These are phyloP conservation scores for Leptosomus discolor DNA, from an alignment of 2,113 vertebrate genomes.

Conservation along the genomic window DNA sequence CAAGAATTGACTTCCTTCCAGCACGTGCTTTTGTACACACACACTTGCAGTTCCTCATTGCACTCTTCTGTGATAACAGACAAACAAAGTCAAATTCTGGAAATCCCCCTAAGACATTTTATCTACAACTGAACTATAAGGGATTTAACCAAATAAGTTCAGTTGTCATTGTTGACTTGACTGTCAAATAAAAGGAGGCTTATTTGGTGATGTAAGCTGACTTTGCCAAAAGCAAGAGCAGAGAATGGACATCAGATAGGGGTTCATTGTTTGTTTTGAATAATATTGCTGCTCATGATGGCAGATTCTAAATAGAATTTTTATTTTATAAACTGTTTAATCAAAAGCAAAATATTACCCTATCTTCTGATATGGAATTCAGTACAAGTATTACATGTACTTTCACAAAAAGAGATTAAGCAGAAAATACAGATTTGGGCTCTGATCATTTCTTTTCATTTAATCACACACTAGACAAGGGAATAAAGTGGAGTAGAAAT, in stretches of 20 bases:
- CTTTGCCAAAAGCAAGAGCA: conserved; percentile 25
- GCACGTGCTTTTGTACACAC: not conserved
- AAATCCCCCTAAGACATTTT: not conserved
- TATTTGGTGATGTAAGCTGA: not conserved
- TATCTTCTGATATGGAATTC: not conserved
- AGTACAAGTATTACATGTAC: not conserved
- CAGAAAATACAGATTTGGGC: not conserved
- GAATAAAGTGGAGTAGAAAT: not conserved
- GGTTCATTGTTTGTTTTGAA: not conserved
- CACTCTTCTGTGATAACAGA: not conserved
- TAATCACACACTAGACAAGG: not conserved
- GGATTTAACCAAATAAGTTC: not conserved
- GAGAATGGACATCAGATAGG: not conserved
- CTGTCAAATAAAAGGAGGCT: not conserved
- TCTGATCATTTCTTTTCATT: not conserved
- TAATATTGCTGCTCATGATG: not conserved
- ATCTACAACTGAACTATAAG: not conserved
- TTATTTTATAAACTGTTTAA: not conserved
- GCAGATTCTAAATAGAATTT: not conserved
- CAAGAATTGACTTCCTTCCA: not conserved
- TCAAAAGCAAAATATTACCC: not conserved
- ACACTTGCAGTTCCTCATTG: not conserved
- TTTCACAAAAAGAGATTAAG: not conserved
- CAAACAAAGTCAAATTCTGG: not conserved
- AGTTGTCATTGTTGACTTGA: not conserved